Evolutionary conservation across 2,888 invertebrate species (phyloP), one percentile per base, ranked within the genome.

Genomic region (Meliscaeva auricollis): DNA sequence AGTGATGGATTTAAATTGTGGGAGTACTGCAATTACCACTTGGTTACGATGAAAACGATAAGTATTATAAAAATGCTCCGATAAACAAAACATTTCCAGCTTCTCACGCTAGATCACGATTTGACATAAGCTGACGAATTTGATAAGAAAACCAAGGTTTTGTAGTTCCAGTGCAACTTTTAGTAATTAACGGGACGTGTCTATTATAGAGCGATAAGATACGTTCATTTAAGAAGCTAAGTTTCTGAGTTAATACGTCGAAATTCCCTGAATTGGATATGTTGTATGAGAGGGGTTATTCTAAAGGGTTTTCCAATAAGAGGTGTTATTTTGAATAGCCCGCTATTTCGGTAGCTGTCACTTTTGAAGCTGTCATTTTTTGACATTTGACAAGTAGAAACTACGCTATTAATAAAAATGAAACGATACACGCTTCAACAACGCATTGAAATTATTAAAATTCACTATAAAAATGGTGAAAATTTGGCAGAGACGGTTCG

Each of bases 111-210:
- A 44, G 15, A n/a, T 44, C 15, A n/a, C 44, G 44, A 15, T 11
- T n/a, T 11, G n/a, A n/a, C 3, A 44, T 44, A 5, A 44, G 44
- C 44, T 44, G 44, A n/a, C 15, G n/a, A 4, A 44, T n/a, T 13
- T 44, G 15, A 44, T 44, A n/a, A 13, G 44, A 44, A 44, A 44
- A 44, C 44, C n/a, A 44, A 13, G 44, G 44, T 44, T 44, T 44
- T 44, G 15, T n/a, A 44, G 5, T 11, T 4, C 13, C 11, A 4
- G 44, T 44, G 4, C n/a, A 5, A 15, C 5, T 44, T 44, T 44
- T 44, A 4, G 46, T 46, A 35, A 35, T 46, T 15, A 46, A n/a
- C 6, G 46, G 15, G 46, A 46, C 46, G n/a, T 46, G 2, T 46
- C 46, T 13, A 46, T 46, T 46, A n/a, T 13, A 44, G 15, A 44